Percentiles rank a stretch among this genome's conserved stretches.
These are phyloP conservation scores for Hirundichthys speculiger DNA, from an alignment of 2,113 vertebrate genomes.

Conservation along the genomic window DNA sequence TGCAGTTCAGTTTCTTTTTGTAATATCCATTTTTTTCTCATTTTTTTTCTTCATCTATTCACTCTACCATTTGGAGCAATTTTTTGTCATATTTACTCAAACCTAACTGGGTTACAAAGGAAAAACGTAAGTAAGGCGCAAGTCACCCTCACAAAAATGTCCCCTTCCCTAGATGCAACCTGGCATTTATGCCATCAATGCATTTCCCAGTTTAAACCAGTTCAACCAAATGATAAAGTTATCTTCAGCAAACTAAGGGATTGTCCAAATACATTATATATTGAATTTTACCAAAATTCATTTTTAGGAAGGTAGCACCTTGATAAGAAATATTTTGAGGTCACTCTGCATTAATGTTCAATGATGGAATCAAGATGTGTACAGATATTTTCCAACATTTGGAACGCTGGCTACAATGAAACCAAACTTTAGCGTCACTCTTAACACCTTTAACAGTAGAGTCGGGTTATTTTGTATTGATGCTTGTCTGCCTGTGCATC, in stretches of 20 bases:
- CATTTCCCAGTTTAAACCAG: not conserved
- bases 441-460: conserved; percentile 49
- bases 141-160: no score
- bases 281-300: not conserved
- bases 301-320: conserved; percentile 17
- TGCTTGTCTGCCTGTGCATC: conserved; percentile 46
- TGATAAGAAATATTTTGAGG: conserved; percentile 39
- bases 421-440: conserved; percentile 25
- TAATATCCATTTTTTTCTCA: no score
- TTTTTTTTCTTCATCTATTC: no score
- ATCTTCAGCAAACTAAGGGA: not conserved
- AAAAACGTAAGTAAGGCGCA: no score
- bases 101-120: no score
- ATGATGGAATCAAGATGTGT: conserved; percentile 8
- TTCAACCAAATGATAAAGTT: not conserved
- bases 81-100: no score
- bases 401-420: conserved; percentile 18
- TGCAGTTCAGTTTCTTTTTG: no score
- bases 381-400: conserved; percentile 21
- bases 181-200: not conserved
- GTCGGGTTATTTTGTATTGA: conserved; percentile 29
- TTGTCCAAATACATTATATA: no score
- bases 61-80: no score
- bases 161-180: no score
- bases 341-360: conserved; percentile 52